Evolutionary conservation across 1,140 invertebrate species (phyloP).

Genomic region (Bombus affinis): DNA sequence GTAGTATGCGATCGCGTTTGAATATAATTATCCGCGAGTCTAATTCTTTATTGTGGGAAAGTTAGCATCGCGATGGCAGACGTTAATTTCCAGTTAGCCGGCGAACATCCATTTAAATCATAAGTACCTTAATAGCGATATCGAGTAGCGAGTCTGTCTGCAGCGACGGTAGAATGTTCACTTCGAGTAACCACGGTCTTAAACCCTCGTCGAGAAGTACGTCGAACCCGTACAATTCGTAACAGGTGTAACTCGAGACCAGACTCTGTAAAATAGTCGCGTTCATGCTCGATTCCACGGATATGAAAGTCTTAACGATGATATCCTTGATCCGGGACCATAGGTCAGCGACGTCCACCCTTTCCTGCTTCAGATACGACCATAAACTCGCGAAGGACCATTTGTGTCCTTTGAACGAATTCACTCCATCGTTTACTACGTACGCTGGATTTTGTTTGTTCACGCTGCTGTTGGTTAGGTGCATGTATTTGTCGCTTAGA

Average conservation of each 20-base stretch:
- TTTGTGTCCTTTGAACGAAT: conserved; percentile 93
- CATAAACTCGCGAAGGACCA: conserved; percentile 92
- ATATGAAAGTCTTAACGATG: conserved; percentile 91
- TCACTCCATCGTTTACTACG: conserved; percentile 91
- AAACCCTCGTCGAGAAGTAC: conserved; percentile 90
- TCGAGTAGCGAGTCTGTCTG: conserved; percentile 96
- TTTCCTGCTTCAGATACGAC: conserved; percentile 86
- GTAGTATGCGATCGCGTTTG: too few species aligned
- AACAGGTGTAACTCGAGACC: conserved; percentile 88
- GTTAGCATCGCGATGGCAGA: neutral
- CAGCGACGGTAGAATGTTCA: conserved; percentile 97
- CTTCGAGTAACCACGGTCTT: conserved; percentile 97
- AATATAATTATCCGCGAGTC: neutral
- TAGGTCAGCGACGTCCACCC: conserved; percentile 88
- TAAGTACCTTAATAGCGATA: conserved; percentile 90
- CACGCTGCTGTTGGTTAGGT: conserved; percentile 98
- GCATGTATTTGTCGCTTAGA: conserved; percentile 95
- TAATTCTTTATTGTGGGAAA: neutral
- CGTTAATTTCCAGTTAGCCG: neutral
- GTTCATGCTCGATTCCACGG: conserved; percentile 89
- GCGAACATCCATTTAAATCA: neutral
- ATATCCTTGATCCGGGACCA: conserved; percentile 91
- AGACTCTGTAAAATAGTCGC: conserved; percentile 87
- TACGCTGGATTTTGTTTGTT: conserved; percentile 95
- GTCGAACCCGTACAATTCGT: conserved; percentile 92